Conservation (phyloP, 2,797 vertebrate genomes). For the Petrocephalus schoutedeni region DNA sequence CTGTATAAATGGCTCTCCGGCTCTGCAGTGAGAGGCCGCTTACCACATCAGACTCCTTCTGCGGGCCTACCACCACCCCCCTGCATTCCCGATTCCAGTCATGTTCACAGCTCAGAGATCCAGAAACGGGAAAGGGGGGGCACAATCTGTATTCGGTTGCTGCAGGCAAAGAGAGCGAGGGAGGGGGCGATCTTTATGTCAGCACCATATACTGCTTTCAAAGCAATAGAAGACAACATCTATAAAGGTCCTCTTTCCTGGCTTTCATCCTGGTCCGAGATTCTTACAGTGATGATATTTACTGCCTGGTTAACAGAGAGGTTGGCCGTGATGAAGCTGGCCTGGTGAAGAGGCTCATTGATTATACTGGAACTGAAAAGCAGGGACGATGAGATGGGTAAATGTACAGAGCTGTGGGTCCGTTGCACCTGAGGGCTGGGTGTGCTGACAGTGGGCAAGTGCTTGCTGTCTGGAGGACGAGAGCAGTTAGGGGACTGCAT, state of each 20-base stretch:
- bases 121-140: background rate
- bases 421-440: background rate
- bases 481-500: background rate
- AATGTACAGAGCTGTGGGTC: background rate
- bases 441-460: background rate
- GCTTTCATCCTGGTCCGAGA: background rate
- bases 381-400: background rate
- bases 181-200: background rate
- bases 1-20: background rate
- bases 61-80: background rate
- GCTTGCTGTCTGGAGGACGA: background rate
- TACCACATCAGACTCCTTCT: background rate
- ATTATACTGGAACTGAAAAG: background rate
- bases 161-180: background rate
- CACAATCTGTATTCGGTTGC: background rate
- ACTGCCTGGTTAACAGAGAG: background rate
- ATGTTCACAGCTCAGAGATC: background rate
- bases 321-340: background rate
- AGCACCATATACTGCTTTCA: background rate
- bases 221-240: background rate
- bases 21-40: background rate
- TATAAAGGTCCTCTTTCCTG: background rate
- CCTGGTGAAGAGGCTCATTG: background rate
- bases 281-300: background rate
- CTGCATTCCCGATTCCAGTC: background rate